Evolutionary conservation across 2,113 vertebrate genomes (phyloP).

Genomic region (Lichenostomus cassidix): DNA sequence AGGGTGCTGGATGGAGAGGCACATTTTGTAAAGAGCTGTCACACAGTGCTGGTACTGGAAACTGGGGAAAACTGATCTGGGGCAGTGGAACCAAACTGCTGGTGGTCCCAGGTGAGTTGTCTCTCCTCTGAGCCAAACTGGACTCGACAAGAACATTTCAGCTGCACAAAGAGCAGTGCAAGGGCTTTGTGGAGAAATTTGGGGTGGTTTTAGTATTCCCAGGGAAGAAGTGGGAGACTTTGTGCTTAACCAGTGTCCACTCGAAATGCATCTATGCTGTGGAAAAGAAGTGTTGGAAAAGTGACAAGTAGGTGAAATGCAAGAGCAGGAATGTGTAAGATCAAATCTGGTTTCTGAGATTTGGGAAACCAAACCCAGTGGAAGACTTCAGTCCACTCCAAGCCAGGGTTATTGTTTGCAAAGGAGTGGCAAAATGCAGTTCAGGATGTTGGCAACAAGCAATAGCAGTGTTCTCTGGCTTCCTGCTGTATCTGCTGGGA

Average conservation of each 20-base stretch:
- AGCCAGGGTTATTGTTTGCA: neutral
- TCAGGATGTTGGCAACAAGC: neutral
- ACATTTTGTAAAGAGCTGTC: constrained; percentile 58
- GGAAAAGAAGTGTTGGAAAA: neutral
- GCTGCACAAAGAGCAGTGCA: neutral
- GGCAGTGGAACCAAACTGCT: constrained; percentile 59
- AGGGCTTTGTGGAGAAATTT: neutral
- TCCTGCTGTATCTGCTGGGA: neutral
- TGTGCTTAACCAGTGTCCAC: accelerated
- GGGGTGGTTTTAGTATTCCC: neutral
- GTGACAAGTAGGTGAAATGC: neutral
- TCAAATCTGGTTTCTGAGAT: neutral
- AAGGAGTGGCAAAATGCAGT: accelerated
- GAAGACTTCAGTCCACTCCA: neutral
- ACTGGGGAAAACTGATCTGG: neutral
- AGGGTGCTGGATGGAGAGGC: neutral
- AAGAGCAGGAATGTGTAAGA: neutral
- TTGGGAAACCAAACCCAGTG: neutral
- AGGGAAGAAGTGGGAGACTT: neutral
- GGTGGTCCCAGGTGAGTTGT: constrained; percentile 50
- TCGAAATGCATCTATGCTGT: accelerated
- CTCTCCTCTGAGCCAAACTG: neutral
- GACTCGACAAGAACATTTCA: no score
- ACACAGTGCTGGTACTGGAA: neutral
- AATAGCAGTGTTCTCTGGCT: neutral